These are phyloP conservation scores for Daphoenositta chrysoptera DNA, from an alignment of 2,113 vertebrate genomes.

Conservation along the genomic window DNA sequence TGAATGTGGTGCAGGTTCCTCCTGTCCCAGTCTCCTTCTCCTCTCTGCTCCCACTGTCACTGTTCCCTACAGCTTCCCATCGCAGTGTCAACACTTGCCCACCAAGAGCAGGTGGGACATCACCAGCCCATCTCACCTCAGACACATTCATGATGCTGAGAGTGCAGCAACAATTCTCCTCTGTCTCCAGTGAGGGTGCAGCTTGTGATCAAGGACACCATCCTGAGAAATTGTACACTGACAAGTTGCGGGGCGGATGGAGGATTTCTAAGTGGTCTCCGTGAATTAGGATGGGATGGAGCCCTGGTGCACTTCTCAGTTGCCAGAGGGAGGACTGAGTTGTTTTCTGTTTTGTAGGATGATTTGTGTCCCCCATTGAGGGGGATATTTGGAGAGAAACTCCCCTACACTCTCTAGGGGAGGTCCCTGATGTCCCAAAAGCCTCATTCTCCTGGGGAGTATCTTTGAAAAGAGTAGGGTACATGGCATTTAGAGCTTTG, in stretches of 20 bases:
- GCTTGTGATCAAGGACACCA: not conserved
- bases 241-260: not conserved
- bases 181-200: not conserved
- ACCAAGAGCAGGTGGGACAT: not conserved
- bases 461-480: not conserved
- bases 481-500: not conserved
- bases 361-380: not conserved
- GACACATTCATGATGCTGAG: not conserved
- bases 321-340: not conserved
- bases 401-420: not conserved
- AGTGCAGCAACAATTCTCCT: not conserved
- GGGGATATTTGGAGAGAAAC: not conserved
- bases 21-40: not conserved
- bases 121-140: not conserved
- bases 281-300: not conserved
- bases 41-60: not conserved
- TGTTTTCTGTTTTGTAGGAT: not conserved
- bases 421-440: not conserved
- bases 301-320: not conserved
- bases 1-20: not conserved
- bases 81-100: not conserved
- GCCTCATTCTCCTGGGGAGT: not conserved
- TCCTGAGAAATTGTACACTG: not conserved
- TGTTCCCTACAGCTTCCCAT: not conserved
- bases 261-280: not conserved